These are phyloP conservation scores for Chymomyza procnemis DNA, from an alignment of 2,888 invertebrate species.

Conservation along the genomic window DNA sequence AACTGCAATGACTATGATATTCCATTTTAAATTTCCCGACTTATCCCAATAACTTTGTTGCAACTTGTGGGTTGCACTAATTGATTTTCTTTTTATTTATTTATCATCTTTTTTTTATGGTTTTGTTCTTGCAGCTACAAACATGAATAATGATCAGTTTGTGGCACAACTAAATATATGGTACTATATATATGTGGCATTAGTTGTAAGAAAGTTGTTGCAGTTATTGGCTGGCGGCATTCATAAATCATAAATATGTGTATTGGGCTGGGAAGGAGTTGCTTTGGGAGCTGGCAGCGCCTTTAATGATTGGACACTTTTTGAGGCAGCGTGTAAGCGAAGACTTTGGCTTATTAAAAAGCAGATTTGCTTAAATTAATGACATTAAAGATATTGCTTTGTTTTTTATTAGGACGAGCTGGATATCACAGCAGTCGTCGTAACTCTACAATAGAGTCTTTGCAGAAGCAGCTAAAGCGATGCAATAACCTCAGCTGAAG, in stretches of 20 bases:
- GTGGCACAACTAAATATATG: conserved; percentile 43
- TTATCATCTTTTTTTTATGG: conserved; percentile 15
- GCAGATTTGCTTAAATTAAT: too few relatives aligned
- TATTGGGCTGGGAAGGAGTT: background rate
- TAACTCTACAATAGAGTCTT: too few relatives aligned
- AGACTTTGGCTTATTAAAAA: too few relatives aligned
- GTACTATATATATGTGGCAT: background rate
- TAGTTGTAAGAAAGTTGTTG: conserved; percentile 29
- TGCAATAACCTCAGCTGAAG: too few relatives aligned
- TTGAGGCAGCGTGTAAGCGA: background rate
- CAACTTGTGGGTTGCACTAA: conserved; percentile 63
- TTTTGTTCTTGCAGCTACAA: conserved; percentile 20
- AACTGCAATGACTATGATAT: conserved; percentile 43
- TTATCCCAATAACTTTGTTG: conserved; percentile 57
- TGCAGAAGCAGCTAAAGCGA: too few relatives aligned
- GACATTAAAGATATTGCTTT: too few relatives aligned
- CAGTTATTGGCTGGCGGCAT: conserved; percentile 48
- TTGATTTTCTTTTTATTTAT: conserved; percentile 55
- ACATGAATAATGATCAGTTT: conserved; percentile 63
- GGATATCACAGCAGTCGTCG: too few relatives aligned
- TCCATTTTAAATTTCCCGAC: background rate
- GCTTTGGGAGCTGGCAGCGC: background rate
- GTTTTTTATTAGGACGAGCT: too few relatives aligned
- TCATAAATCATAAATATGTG: conserved; percentile 57
- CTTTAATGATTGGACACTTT: background rate